These are phyloP conservation scores for Rhabdomys dilectus DNA, from an alignment of 2,113 vertebrate genomes.

Conservation along the genomic window DNA sequence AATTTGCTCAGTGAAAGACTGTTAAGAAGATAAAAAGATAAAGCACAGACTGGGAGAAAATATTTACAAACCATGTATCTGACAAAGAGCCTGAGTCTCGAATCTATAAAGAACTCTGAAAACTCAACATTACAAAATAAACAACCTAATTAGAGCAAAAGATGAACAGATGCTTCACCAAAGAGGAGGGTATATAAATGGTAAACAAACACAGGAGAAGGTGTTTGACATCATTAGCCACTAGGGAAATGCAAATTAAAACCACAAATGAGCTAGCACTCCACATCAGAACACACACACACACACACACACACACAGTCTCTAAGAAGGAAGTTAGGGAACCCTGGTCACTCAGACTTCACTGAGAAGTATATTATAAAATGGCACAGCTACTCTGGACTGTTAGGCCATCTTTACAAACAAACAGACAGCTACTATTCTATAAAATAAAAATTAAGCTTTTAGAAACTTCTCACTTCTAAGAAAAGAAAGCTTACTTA, in stretches of 20 bases:
- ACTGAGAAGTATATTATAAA: background rate
- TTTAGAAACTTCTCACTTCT: background rate
- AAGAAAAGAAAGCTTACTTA: background rate
- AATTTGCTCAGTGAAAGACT: conserved; percentile 1
- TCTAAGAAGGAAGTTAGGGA: background rate
- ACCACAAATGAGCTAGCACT: background rate
- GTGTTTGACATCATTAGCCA: conserved; percentile 28
- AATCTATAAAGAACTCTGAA: conserved; percentile 33
- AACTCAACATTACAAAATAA: conserved; percentile 43
- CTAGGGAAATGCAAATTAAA: conserved; percentile 61
- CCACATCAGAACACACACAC: background rate
- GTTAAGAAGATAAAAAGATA: background rate
- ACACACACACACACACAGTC: background rate
- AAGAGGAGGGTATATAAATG: background rate
- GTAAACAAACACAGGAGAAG: conserved; percentile 48
- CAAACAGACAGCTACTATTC: background rate
- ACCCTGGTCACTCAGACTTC: background rate
- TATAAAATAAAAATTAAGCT: background rate
- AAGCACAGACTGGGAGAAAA: background rate
- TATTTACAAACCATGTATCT: background rate
- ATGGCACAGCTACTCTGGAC: background rate
- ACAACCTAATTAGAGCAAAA: conserved; percentile 39
- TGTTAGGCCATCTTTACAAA: background rate
- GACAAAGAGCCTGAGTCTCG: conserved; percentile 32
- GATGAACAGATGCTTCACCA: background rate